Evolutionary conservation across 2,113 vertebrate genomes (phyloP), one percentile per base, ranked within the genome.

Genomic region (Climacteris rufus): DNA sequence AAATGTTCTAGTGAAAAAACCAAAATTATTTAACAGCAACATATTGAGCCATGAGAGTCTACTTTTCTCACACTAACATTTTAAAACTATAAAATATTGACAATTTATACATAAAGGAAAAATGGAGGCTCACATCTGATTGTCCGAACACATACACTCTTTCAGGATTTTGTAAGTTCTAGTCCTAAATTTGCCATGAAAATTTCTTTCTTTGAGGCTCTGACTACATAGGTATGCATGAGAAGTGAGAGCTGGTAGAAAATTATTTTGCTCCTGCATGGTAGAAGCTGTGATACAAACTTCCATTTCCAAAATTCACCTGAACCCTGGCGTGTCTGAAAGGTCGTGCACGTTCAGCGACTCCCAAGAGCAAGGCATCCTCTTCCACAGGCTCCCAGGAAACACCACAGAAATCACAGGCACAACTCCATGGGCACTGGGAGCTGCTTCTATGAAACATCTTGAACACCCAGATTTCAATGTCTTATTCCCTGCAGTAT

Each of bases 311-410:
- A 25, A 52, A 72, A 21, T 23, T 60, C 59, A 17, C 21, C 11
- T 71, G 60, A 56, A 59, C 21, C 17, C 6, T 10, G 27, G 12
- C 5, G 6, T 12, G 31, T 15, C 30, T 61, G 44, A 68, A 88
- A 57, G 11, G 13, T 31, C 2, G 0, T 1, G 0, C 8, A 8
- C 7, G 2, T 18, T 6, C 2, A 2, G 11, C 14, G 13, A 12
- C 4, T 20, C 13, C 23, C n/a, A 70, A 52, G 89, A 61, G 4
- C 44, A 68, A 61, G 69, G 7, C 6, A 16, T 40, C 15, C 15
- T 28, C 72, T 37, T 27, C 19, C 40, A 80, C n/a, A 68, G 33
- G 33, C 19, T 85, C 8, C 20, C 4, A 24, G 2, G 24, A 42
- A 49, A n/a, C 0, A 0, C 18, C 24, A 31, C 16, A 44, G n/a